Evolutionary conservation across 2,797 vertebrate species (phyloP).

Genomic region (Gouania willdenowi): DNA sequence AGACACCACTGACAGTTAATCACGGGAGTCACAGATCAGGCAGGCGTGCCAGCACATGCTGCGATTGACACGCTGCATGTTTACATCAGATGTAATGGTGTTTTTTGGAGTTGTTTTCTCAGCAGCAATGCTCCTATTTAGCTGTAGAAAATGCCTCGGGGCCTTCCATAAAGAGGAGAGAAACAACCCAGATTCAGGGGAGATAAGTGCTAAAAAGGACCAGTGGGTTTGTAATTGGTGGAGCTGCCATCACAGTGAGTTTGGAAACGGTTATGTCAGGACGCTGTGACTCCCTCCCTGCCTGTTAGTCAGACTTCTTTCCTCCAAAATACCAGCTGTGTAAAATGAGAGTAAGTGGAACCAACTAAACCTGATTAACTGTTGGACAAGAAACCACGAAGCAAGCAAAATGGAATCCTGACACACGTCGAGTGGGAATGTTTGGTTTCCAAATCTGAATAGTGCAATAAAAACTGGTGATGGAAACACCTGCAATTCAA

Average conservation of each 20-base stretch:
- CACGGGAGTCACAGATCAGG: constrained; percentile 71
- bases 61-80: constrained; percentile 61
- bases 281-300: constrained; percentile 35
- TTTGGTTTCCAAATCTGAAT: too few relatives aligned
- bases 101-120: constrained; percentile 66
- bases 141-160: constrained; percentile 62
- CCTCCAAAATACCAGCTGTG: constrained; percentile 25
- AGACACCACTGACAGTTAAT: constrained; percentile 78
- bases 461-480: too few relatives aligned
- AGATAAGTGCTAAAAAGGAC: constrained; percentile 54
- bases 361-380: constrained; percentile 28
- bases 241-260: constrained; percentile 52
- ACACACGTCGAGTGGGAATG: too few relatives aligned
- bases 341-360: constrained; percentile 48
- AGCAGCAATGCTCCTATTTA: constrained; percentile 51
- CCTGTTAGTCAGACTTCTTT: constrained; percentile 39
- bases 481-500: too few relatives aligned
- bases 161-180: constrained; percentile 75
- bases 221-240: constrained; percentile 61
- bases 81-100: constrained; percentile 69
- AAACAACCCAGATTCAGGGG: constrained; percentile 59
- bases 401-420: constrained; percentile 32
- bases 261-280: constrained; percentile 46
- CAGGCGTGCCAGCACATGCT: constrained; percentile 61
- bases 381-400: constrained; percentile 16